Evolutionary conservation across 2,113 vertebrate species (phyloP), one percentile per base, ranked within the genome.

Genomic region (Oxyura jamaicensis): DNA sequence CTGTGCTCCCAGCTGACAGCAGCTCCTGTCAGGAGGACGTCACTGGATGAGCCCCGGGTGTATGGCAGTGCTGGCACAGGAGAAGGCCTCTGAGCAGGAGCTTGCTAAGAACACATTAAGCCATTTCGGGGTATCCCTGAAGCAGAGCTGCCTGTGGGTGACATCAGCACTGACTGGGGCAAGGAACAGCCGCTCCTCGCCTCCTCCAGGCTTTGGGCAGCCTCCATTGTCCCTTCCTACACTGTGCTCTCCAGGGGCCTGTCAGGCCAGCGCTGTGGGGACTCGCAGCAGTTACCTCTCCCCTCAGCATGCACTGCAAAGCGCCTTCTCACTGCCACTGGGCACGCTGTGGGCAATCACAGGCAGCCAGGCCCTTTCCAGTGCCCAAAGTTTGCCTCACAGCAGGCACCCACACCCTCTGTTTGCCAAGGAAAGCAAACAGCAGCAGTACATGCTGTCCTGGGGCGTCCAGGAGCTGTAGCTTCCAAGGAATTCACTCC

Each of bases 341-440:
- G 79, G 75, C 50, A 28, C 33, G 36, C 39, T 6, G 60, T 83
- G 83, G 55, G 55, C 42, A 50, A 75, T 20, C 4, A 71, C 5
- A 44, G 20, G 50, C 25, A 72, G 41, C 87, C 20, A 35, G 19
- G 56, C 56, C 76, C 48, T 50, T 76, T 83, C 60, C 65, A 79
- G 67, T 86, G 78, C 81, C 94, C 80, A 59, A 31, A 41, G 22
- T 56, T 39, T 62, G 67, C 68, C 59, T 41, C 41, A 76, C 81
- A 80, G 76, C 79, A 71, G 72, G 63, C 78, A 52, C 72, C 63
- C 91, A 95, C 71, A 52, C 91, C 94, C 79, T 84, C 42, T 2
- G 22, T 93, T 96, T 31, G 88, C 66, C 85, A 95, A 72, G 95
- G 96, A 55, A 96, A 97, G 68, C 80, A 96, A 98, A 96, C 90